Base-by-base conservation (phyloP, 1,140 invertebrate genomes). In the Bacillus rossius region DNA sequence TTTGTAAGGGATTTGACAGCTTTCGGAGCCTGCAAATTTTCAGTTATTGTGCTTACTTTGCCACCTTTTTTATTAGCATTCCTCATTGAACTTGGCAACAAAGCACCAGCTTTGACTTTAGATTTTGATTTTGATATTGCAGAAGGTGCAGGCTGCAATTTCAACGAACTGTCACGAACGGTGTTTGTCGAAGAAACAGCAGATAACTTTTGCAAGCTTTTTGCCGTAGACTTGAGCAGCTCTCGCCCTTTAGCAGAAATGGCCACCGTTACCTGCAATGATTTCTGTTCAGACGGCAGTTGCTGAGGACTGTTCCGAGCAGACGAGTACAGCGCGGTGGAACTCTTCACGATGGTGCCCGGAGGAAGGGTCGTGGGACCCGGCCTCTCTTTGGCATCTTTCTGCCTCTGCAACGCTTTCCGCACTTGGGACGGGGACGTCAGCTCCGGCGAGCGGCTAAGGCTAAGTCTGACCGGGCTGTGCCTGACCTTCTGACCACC, bases 341-440 rank as follows among this genome's bases (percentile, higher is more conserved):
- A 71, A 56, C 68, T 77, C 61, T 73, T 79, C 4, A 75, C 65
- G 0, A 69, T 65, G 0, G 70, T 71, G 22, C 70, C 73, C 2
- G 70, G 61, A 13, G 70, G 62, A 4, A 65, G 55, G 20, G 55
- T 13, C 61, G 68, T 71, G 1, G 64, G 64, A 43, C 37, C 56
- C 37, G 53, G 41, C 43, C 52, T 64, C 67, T 72, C 65, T 20
- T 61, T 68, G 1, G 16, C 17, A 19, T 66, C 62, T 52, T 65
- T 69, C 19, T 71, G 70, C 45, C 72, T 77, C 19, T 76, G 77
- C 20, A 83, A 66, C 1, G 76, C 78, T 66, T 81, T 83, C 54
- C 78, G 79, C 1, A 82, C 79, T 64, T 85, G 81, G 34, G 74
- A 73, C 0, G 81, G 78, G 2, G 81, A 81, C 26, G 81, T 73